Evolutionary conservation across 2,113 vertebrate genomes (phyloP).

Genomic region (Ailuropoda melanoleuca): DNA sequence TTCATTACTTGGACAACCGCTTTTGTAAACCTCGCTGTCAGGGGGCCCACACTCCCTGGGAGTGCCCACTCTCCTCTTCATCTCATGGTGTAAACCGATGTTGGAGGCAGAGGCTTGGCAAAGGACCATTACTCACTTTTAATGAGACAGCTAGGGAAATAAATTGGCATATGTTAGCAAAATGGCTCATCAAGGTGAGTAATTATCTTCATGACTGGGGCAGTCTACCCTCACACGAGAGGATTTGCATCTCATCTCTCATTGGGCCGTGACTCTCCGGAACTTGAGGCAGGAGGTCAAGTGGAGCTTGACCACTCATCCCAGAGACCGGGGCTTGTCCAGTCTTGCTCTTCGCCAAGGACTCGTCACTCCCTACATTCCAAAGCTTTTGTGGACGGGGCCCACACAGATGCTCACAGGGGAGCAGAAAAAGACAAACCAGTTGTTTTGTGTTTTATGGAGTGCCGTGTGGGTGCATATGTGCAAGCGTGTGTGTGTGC

Average conservation of each 20-base stretch:
- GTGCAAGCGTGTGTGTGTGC: neutral
- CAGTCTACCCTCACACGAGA: constrained; percentile 61
- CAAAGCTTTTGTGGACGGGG: neutral
- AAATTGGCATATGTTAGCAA: constrained; percentile 77
- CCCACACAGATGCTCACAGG: neutral
- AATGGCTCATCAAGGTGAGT: constrained; percentile 79
- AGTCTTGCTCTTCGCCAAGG: neutral
- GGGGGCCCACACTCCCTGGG: neutral
- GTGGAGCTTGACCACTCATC: neutral
- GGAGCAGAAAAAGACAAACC: neutral
- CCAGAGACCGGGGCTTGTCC: neutral
- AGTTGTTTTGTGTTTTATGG: neutral
- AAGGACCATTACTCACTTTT: constrained; percentile 75
- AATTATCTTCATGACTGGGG: constrained; percentile 71
- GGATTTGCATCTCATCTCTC: constrained; percentile 54
- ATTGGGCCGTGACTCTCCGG: neutral
- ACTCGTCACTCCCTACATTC: neutral
- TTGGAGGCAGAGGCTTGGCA: constrained; percentile 59
- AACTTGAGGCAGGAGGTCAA: neutral
- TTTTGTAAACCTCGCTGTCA: neutral
- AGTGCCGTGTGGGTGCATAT: neutral
- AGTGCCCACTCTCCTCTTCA: constrained; percentile 15
- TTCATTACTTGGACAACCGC: constrained; percentile 54
- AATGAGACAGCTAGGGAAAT: constrained; percentile 80
- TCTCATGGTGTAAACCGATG: constrained; percentile 44